Evolutionary conservation across 2,113 vertebrate species (phyloP), one percentile per base, ranked within the genome.

Genomic region (Ciconia stormi): DNA sequence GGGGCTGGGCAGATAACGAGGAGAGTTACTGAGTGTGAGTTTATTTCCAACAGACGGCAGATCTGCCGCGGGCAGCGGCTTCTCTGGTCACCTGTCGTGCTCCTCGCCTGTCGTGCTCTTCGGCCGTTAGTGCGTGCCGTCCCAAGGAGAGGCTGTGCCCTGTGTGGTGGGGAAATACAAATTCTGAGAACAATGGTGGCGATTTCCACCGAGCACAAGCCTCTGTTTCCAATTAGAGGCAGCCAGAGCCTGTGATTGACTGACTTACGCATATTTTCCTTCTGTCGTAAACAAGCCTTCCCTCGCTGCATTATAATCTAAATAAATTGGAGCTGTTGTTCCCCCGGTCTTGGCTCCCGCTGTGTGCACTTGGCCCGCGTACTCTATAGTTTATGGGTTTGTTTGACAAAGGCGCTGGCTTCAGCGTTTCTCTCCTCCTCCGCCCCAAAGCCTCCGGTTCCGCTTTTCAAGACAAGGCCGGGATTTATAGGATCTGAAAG

Each of bases 131-230:
- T 2, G 13, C 16, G 0, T 11, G 23, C 49, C 6, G 4, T 19
- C n/a, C 30, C 10, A 3, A 16, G 61, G 26, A 15, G 42, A 25
- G 23, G 15, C 36, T 1, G 0, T 50, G 52, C 42, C 38, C 11
- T 6, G 9, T 3, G 19, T 3, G 20, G 40, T 13, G 49, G 16
- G 16, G 55, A 32, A 46, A 17, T 7, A 2, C 14, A 18, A 12
- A 70, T 8, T 11, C 12, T 9, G 52, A 21, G 36, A 63, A n/a
- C 32, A 21, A 62, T 8, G 9, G 52, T 4, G 34, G 34, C 13
- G 0, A 0, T 63, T 79, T 3, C 13, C 55, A n/a, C 50, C 63
- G 1, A 10, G 0, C 21, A 8, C 46, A 6, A n/a, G 3, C 27
- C 49, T 67, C 95, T 96, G 94, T 1, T 66, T 66, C 18, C 71